Evolutionary conservation across 2,797 vertebrate species (phyloP).

Genomic region (Babyrousa celebensis): DNA sequence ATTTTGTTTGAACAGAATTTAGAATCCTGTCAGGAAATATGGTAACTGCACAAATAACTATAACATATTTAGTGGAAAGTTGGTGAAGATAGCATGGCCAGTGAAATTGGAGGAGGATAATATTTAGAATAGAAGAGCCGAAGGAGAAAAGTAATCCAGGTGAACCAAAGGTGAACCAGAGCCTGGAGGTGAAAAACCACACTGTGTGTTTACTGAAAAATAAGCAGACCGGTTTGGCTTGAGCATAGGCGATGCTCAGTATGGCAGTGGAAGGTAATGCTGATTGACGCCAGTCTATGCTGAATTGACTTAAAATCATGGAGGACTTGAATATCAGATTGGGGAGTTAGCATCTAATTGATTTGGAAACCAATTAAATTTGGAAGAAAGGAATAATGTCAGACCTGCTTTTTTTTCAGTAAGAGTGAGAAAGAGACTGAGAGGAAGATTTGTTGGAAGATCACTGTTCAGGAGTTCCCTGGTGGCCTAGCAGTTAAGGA

Average conservation of each 20-base stretch:
- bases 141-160: not conserved
- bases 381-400: constrained; percentile 50
- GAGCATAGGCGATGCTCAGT: not conserved
- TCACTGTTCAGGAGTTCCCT: too few relatives aligned
- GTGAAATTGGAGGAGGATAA: not conserved
- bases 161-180: not conserved
- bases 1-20: constrained; percentile 64
- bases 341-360: constrained; percentile 13
- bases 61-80: not conserved
- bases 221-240: not conserved
- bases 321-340: constrained; percentile 25
- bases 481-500: too few relatives aligned
- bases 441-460: not conserved
- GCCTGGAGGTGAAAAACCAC: not conserved
- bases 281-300: not conserved
- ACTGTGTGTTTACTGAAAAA: not conserved
- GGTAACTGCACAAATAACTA: not conserved
- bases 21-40: constrained; percentile 21
- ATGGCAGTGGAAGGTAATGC: not conserved
- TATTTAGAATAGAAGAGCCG: constrained; percentile 27
- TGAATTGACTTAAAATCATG: not conserved
- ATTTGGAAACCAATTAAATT: constrained; percentile 60
- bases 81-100: not conserved
- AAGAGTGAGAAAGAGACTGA: constrained; percentile 18
- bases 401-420: constrained; percentile 34